Evolutionary conservation across 1,140 invertebrate species (phyloP).

Genomic region (Drosophila lowei): DNA sequence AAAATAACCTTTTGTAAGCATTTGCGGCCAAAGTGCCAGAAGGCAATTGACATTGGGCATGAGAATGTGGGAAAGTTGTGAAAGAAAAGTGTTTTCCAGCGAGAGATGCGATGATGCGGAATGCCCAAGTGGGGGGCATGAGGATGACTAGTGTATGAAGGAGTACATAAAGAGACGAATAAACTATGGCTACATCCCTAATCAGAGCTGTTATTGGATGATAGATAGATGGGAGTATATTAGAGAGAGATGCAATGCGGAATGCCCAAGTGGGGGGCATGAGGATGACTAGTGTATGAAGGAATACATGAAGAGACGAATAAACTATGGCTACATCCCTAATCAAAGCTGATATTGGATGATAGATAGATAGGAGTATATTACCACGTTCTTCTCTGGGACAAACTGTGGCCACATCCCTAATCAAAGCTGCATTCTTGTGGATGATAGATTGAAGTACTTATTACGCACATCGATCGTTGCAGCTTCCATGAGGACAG

Average conservation of each 20-base stretch:
- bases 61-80: slow-evolving; percentile 23
- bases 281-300: background rate
- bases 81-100: slow-evolving; percentile 51
- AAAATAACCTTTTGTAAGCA: slow-evolving; percentile 36
- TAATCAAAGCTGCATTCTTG: no score
- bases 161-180: background rate
- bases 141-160: background rate
- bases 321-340: background rate
- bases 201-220: no score
- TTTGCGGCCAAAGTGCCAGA: no score
- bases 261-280: background rate
- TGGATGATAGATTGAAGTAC: no score
- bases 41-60: slow-evolving; percentile 41
- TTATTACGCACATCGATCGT: no score
- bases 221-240: no score
- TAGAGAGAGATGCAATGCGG: slow-evolving; percentile 16
- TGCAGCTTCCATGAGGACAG: background rate
- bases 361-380: no score
- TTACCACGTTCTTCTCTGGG: no score
- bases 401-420: no score
- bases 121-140: background rate
- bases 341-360: no score
- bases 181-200: background rate
- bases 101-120: slow-evolving; percentile 12
- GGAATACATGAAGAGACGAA: background rate